Conservation (phyloP, 2,113 vertebrate species). For the Atrichornis clamosus region DNA sequence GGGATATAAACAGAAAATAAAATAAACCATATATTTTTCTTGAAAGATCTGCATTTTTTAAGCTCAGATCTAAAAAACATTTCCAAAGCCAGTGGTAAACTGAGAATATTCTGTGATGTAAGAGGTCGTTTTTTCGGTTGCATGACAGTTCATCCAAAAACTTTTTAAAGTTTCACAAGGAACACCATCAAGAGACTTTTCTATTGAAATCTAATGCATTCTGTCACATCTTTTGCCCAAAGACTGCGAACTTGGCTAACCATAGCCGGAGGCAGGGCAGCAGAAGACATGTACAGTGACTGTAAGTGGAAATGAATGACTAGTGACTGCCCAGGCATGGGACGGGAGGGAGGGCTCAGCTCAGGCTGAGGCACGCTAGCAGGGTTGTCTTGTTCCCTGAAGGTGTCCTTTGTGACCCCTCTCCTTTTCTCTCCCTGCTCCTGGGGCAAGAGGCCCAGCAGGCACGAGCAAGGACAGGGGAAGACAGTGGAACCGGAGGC, state of each 20-base stretch:
- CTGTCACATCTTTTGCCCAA: conserved; percentile 48
- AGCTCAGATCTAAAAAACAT: not conserved
- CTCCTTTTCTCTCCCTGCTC: not conserved
- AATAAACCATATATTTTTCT: not conserved
- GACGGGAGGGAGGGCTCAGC: not conserved
- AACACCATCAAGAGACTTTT: conserved; percentile 19
- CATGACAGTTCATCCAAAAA: not conserved
- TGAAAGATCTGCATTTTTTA: not conserved
- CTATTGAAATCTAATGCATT: conserved; percentile 33
- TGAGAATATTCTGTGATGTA: not conserved
- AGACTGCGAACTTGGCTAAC: not conserved
- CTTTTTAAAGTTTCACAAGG: not conserved
- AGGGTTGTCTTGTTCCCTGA: not conserved
- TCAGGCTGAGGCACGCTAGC: not conserved
- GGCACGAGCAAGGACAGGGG: not conserved
- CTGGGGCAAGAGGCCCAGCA: not conserved
- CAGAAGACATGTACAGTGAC: conserved; percentile 5
- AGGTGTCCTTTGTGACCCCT: conserved; percentile 22
- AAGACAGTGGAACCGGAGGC: not conserved
- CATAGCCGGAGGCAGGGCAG: not conserved
- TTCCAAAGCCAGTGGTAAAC: not conserved
- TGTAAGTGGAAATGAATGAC: conserved; percentile 35
- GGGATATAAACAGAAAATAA: not conserved
- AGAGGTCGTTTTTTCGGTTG: not conserved
- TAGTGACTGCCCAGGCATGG: not conserved